A percentile compares a stretch with the other conserved stretches of the same genome.
phyloP scores from a whole-genome alignment of 2,888 invertebrate genomes.

The Tricholauxania praeusta region DNA sequence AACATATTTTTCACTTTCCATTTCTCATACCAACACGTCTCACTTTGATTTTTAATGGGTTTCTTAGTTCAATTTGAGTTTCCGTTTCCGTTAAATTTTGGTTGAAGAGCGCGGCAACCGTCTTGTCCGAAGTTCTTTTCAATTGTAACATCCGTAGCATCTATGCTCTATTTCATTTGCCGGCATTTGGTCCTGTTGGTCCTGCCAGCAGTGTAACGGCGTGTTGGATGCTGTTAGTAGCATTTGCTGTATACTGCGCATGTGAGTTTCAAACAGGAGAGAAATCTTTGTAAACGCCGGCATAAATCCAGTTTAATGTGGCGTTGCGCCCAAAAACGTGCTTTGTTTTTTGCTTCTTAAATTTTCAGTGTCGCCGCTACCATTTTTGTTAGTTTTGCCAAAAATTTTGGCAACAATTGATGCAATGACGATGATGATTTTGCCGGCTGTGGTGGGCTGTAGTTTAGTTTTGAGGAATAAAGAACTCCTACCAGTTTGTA shows the following conservation, averaged over 20 bases:
- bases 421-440: no score
- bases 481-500: no score
- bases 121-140: slow-evolving; percentile 2
- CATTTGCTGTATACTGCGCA: slow-evolving; percentile 50
- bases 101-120: neutral
- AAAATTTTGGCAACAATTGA: slow-evolving; percentile 4
- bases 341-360: neutral
- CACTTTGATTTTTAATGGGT: no score
- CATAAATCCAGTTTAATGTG: neutral
- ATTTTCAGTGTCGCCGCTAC: neutral
- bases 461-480: neutral
- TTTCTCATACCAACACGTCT: no score
- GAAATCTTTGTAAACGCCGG: slow-evolving; percentile 47
- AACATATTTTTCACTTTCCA: no score
- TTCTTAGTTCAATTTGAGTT: no score
- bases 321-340: slow-evolving; percentile 27
- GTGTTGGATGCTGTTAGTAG: slow-evolving; percentile 51
- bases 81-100: no score
- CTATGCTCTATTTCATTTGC: neutral
- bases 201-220: neutral
- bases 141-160: slow-evolving; percentile 11
- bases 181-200: slow-evolving; percentile 8
- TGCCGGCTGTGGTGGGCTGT: neutral
- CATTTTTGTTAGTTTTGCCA: slow-evolving; percentile 9
- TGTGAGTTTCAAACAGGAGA: slow-evolving; percentile 59